phyloP scores from a whole-genome alignment of 2,113 vertebrate species.

The Isurus oxyrinchus region DNA sequence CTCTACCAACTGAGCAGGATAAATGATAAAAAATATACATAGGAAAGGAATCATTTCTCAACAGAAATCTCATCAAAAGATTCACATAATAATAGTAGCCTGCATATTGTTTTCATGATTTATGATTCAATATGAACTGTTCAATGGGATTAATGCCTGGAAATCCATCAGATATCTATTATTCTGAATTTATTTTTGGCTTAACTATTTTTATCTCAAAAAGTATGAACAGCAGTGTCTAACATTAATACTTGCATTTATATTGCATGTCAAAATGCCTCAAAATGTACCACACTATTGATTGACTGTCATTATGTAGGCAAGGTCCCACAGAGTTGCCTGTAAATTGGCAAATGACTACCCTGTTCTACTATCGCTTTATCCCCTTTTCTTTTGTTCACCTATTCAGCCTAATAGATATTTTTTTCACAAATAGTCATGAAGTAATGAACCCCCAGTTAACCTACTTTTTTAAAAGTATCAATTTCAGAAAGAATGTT shows the following conservation, averaged over 20 bases:
- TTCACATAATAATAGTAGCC: neutral
- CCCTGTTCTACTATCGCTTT: too few relatives aligned
- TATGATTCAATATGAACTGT: neutral
- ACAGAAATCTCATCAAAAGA: neutral
- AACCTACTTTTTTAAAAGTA: neutral
- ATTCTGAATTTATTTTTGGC: constrained; percentile 8
- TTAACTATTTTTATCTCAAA: neutral
- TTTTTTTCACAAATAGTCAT: neutral
- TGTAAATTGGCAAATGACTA: too few relatives aligned
- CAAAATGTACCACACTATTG: neutral
- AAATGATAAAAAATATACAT: neutral
- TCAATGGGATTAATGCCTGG: neutral
- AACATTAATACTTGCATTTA: neutral
- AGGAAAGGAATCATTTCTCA: neutral
- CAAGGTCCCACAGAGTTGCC: neutral
- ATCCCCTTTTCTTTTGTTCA: too few relatives aligned
- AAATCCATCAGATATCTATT: neutral
- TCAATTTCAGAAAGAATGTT: neutral
- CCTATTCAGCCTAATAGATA: too few relatives aligned
- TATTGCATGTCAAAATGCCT: neutral
- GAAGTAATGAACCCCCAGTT: neutral
- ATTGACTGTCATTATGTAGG: neutral
- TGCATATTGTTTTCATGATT: neutral
- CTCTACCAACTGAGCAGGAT: neutral
- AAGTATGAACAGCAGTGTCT: neutral